Evolutionary conservation across 1,140 invertebrate species (phyloP), one percentile per base, ranked within the genome.

Genomic region (Drosophila kurseongensis): DNA sequence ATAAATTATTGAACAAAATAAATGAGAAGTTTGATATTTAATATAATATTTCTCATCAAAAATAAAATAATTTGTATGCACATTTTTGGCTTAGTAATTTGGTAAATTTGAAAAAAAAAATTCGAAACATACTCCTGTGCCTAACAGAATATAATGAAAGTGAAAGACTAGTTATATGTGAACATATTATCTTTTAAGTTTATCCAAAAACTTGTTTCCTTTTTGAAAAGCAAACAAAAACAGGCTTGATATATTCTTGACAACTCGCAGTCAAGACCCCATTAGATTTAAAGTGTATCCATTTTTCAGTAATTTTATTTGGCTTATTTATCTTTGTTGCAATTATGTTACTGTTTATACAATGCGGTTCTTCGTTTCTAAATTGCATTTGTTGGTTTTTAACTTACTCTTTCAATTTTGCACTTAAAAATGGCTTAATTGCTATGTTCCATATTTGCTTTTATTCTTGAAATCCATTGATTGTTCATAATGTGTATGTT

Each of bases 301-400:
- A 0, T 44, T 50, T 16, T 76, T 73, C 38, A 18, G 32, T 69
- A 47, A 72, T 79, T 88, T 88, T 88, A 88, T 88, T 88, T 88
- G 84, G 83, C 83, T 89, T 77, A 85, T 86, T 86, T 75, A 83
- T 83, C 60, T 88, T 88, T 86, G 79, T 82, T 88, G 69, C 79
- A 78, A 76, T 78, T 71, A 41, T 66, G 16, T 54, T 75, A 18
- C 35, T 54, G 60, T 77, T 80, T 85, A 88, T 76, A 89, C 76
- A 88, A 71, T 83, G 68, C 60, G 63, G 44, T 71, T 77, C 59
- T 50, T 59, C 67, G 48, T 69, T 23, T 77, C 59, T 55, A 73
- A 83, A 89, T 89, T 88, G 79, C 75, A 73, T 45, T 83, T 66
- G 52, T 75, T 79, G 54, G 55, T 67, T 36, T 41, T 63, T 51